phyloP scores from a whole-genome alignment of 2,113 vertebrate species.

The Pelecanus crispus region DNA sequence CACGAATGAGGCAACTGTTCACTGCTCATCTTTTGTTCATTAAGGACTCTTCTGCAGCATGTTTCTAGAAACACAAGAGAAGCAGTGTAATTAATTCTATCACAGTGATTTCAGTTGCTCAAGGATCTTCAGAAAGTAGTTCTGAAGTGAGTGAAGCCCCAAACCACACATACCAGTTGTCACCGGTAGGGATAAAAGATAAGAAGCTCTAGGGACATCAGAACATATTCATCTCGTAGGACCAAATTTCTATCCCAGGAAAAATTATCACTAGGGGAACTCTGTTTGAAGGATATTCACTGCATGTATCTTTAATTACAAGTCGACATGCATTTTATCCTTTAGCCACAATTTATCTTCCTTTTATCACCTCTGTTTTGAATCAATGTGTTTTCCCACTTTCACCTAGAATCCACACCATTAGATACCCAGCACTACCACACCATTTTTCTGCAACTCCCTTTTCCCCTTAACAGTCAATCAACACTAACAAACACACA shows the following conservation, averaged over 20 bases:
- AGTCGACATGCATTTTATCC: neutral
- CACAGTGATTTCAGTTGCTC: neutral
- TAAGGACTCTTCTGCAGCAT: fast-evolving
- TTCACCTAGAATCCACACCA: neutral
- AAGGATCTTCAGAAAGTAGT: neutral
- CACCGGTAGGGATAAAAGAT: neutral
- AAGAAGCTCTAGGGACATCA: neutral
- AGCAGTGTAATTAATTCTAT: neutral
- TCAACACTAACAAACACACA: neutral
- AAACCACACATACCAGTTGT: neutral
- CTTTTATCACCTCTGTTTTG: neutral
- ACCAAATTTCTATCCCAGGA: neutral
- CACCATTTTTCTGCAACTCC: neutral
- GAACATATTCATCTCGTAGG: neutral
- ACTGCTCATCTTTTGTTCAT: neutral
- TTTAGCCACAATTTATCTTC: neutral
- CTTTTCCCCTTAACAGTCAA: neutral
- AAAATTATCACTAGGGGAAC: neutral
- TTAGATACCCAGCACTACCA: neutral
- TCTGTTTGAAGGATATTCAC: neutral
- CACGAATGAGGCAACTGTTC: neutral
- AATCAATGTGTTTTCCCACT: neutral
- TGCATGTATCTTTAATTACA: neutral
- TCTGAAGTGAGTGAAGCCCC: neutral
- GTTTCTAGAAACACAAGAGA: neutral